Evolutionary conservation across 2,888 invertebrate species (phyloP), one percentile per base, ranked within the genome.

Genomic region (Ypsolopha scabrella): DNA sequence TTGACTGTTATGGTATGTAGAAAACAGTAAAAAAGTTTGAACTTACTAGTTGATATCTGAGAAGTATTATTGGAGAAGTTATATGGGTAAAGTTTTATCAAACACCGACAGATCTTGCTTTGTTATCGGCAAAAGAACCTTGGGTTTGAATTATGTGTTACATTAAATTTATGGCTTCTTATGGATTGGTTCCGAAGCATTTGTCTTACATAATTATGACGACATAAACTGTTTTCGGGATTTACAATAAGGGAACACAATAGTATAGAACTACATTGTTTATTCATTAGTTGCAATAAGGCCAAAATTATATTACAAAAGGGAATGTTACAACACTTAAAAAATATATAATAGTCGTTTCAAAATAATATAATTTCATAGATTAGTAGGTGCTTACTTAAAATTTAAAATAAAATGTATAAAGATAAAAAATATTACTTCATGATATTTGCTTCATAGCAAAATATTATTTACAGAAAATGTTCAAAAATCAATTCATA

Each of bases 241-340:
- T 24, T 24, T 24, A 24, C 24, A 24, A 24, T 24, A 24, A 24
- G 24, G 24, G 24, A 24, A 24, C 24, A 24, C 24, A 72, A 75
- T 51, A 51, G 53, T 48, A 77, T 72, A 67, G 61, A 72, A 76
- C 76, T 79, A 75, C 70, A 74, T 68, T 72, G 68, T 77, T 79
- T 80, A 79, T 73, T 75, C 55, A 76, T 77, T 76, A 73, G 66
- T 33, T 33, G 39, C 24, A 24, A 33, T 64, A 69, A 66, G 63
- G 66, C 72, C 70, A 78, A 75, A 70, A 62, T 61, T 68, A 74
- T 59, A 67, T 70, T 75, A 73, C 68, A 80, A 80, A 80, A 72
- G 80, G 81, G 79, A 82, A 80, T 75, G 66, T 63, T 76, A 78
- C 75, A 83, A 76, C 71, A 75, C 69, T 75, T 77, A 78, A 55